Evolutionary conservation across 1,140 invertebrate species (phyloP).

Genomic region (Plectrocnemia conspersa): DNA sequence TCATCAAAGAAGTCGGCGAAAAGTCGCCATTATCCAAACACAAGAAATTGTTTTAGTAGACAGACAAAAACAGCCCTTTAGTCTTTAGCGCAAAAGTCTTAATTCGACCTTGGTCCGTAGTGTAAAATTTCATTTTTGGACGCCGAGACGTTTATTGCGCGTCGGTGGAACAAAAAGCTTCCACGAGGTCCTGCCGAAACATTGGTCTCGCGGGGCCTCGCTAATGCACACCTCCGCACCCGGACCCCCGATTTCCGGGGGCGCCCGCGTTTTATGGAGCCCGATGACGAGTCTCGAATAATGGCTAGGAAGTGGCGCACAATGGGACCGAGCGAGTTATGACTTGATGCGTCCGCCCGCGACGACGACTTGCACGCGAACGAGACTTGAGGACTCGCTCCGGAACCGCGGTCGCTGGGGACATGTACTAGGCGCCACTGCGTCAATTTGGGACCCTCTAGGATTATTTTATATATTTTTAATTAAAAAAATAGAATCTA

Average conservation of each 20-base stretch:
- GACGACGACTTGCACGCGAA: background rate
- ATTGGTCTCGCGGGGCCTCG: background rate
- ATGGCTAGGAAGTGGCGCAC: slow-evolving; percentile 19
- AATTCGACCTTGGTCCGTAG: no score
- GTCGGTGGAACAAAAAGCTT: slow-evolving; percentile 1
- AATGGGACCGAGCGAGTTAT: slow-evolving; percentile 19
- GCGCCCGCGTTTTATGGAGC: background rate
- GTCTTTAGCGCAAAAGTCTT: no score
- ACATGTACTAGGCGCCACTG: no score
- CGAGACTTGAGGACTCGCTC: slow-evolving; percentile 9
- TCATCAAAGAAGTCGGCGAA: no score
- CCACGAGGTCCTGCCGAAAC: background rate
- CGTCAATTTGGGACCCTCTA: slow-evolving; percentile 11
- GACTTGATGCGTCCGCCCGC: slow-evolving; percentile 26
- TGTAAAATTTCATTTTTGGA: no score
- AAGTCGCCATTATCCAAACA: no score
- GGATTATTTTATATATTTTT: no score
- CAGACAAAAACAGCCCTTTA: no score
- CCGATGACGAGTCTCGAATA: slow-evolving; percentile 8
- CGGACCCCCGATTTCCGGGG: slow-evolving; percentile 3
- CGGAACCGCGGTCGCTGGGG: background rate
- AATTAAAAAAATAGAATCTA: no score
- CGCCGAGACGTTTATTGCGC: background rate
- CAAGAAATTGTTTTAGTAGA: no score
- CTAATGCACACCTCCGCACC: no score